Percentiles rank a stretch among this genome's conserved stretches.
Evolutionary conservation across 2,888 invertebrate genomes (phyloP).

Genomic region (Catonia carolina): DNA sequence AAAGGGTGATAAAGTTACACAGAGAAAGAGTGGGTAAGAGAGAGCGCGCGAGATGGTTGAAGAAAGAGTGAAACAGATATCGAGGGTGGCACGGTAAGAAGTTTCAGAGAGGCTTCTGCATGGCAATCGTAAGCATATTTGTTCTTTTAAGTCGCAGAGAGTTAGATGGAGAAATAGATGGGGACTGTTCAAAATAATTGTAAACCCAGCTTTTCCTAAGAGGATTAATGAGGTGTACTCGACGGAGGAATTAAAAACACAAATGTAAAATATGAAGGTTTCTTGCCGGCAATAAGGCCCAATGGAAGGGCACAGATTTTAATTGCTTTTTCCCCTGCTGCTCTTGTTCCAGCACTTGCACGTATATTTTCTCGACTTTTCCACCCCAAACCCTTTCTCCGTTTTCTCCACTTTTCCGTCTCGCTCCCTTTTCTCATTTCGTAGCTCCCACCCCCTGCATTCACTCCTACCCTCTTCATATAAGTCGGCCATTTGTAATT

Average conservation of each 20-base stretch:
- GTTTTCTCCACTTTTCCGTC: conserved; percentile 22
- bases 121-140: too few species aligned
- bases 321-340: conserved; percentile 31
- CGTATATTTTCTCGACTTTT: conserved; percentile 14
- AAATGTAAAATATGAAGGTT: conserved; percentile 11
- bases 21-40: too few species aligned
- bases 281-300: conserved; percentile 12
- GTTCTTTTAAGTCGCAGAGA: too few species aligned
- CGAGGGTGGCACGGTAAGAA: too few species aligned
- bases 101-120: too few species aligned
- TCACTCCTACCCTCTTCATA: conserved; percentile 23
- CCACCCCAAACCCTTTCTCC: conserved; percentile 20
- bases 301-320: conserved; percentile 31
- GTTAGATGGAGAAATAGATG: background rate
- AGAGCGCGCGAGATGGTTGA: too few species aligned
- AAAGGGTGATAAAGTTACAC: too few species aligned
- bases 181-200: conserved; percentile 14
- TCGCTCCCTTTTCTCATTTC: conserved; percentile 28
- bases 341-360: background rate
- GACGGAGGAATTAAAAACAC: conserved; percentile 9
- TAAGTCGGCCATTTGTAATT: conserved; percentile 32
- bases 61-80: too few species aligned
- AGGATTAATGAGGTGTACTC: conserved; percentile 22
- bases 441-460: conserved; percentile 9
- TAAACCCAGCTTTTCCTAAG: conserved; percentile 16